A percentile compares a stretch with the other conserved stretches of the same genome.
These are phyloP conservation scores for Brachypterus glaber DNA, from an alignment of 2,888 invertebrate species.

Conservation along the genomic window DNA sequence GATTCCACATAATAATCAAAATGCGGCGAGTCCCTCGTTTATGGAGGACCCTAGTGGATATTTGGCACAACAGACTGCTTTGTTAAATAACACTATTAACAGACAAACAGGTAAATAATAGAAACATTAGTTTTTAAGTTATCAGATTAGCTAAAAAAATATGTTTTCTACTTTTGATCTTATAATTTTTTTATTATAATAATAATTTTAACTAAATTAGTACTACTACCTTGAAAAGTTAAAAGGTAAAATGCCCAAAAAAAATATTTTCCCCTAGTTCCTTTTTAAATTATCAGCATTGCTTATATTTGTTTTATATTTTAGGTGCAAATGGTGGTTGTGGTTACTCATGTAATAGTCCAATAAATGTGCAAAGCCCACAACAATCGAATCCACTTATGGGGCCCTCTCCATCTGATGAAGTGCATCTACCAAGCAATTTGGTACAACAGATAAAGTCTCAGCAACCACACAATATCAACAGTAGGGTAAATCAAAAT, in stretches of 20 bases:
- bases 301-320: slow-evolving; percentile 12
- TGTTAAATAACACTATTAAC: slow-evolving; percentile 74
- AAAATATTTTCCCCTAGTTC: no score
- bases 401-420: slow-evolving; percentile 31
- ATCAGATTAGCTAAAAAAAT: slow-evolving; percentile 3
- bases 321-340: slow-evolving; percentile 32
- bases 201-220: slow-evolving; percentile 1
- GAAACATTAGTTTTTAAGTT: no score
- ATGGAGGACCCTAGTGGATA: slow-evolving; percentile 89
- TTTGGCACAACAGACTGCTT: slow-evolving; percentile 79
- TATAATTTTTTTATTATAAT: slow-evolving; percentile 3
- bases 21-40: slow-evolving; percentile 59
- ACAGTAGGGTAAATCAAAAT: slow-evolving; percentile 27
- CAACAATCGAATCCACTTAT: slow-evolving; percentile 26
- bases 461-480: slow-evolving; percentile 24
- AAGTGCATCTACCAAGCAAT: slow-evolving; percentile 41
- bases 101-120: slow-evolving; percentile 44
- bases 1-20: slow-evolving; percentile 29
- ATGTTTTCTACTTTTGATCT: not conserved
- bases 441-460: slow-evolving; percentile 30
- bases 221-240: no score
- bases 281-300: no score
- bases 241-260: no score
- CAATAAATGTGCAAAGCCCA: slow-evolving; percentile 26
- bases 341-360: slow-evolving; percentile 34